These are phyloP conservation scores for Drosophila insularis DNA, from an alignment of 1,140 invertebrate genomes.

Conservation along the genomic window DNA sequence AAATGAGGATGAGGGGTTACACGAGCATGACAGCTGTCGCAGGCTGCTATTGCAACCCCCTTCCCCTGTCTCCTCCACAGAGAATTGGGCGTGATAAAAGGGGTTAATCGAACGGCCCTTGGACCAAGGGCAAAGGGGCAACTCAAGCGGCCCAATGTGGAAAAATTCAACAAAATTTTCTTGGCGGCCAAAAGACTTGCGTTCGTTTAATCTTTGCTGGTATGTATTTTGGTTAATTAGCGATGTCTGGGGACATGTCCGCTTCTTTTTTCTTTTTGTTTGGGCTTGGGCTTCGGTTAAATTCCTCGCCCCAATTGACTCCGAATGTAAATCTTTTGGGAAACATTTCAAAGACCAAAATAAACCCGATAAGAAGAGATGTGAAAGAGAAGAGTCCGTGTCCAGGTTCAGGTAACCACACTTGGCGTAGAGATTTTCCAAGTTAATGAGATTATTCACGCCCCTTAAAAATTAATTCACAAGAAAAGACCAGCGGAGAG, in stretches of 20 bases:
- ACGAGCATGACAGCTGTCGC: slow-evolving; percentile 62
- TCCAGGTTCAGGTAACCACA: slow-evolving; percentile 11
- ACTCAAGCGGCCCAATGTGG: slow-evolving; percentile 13
- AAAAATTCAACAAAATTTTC: slow-evolving; percentile 25
- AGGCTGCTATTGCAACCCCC: neutral
- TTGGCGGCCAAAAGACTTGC: slow-evolving; percentile 27
- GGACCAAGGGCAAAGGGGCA: slow-evolving; percentile 32
- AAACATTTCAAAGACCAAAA: slow-evolving; percentile 52
- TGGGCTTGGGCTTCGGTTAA: slow-evolving; percentile 13
- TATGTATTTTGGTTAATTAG: slow-evolving; percentile 69
- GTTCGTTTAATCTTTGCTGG: slow-evolving; percentile 26
- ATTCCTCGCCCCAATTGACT: slow-evolving; percentile 40
- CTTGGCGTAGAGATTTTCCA: slow-evolving; percentile 14
- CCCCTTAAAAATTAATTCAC: slow-evolving; percentile 74
- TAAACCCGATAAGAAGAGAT: slow-evolving; percentile 27
- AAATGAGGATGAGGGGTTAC: slow-evolving; percentile 16
- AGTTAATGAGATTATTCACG: slow-evolving; percentile 72
- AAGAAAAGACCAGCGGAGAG: slow-evolving; percentile 50
- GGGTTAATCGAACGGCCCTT: slow-evolving; percentile 70
- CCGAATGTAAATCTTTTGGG: slow-evolving; percentile 40
- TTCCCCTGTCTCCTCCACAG: slow-evolving; percentile 34
- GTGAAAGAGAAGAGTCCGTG: neutral
- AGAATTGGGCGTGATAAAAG: slow-evolving; percentile 77
- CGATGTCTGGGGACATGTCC: slow-evolving; percentile 60
- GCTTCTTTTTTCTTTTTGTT: slow-evolving; percentile 40